These are phyloP conservation scores for Ctenoplectra terminalis DNA, from an alignment of 1,140 invertebrate genomes.

Conservation along the genomic window DNA sequence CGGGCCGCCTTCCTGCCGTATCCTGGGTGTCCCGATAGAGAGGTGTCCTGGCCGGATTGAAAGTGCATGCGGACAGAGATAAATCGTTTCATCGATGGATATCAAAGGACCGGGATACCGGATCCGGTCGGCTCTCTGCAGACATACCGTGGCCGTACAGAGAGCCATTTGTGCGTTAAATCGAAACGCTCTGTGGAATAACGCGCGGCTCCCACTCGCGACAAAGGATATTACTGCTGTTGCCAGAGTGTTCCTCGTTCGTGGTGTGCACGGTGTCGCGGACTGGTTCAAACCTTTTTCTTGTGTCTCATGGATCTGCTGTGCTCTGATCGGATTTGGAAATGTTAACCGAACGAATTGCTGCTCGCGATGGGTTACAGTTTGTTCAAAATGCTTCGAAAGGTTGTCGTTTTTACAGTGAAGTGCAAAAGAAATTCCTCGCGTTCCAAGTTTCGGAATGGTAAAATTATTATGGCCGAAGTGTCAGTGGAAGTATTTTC, in stretches of 20 bases:
- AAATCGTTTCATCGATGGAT: slow-evolving; percentile 73
- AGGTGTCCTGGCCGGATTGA: slow-evolving; percentile 69
- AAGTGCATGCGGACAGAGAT: slow-evolving; percentile 70
- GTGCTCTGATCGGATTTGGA: slow-evolving; percentile 19
- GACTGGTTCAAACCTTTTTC: slow-evolving; percentile 34
- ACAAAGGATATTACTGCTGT: slow-evolving; percentile 68
- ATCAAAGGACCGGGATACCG: slow-evolving; percentile 68
- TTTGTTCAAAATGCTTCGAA: background rate
- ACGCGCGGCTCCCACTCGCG: slow-evolving; percentile 56
- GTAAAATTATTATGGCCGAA: background rate
- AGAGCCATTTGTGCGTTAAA: slow-evolving; percentile 72
- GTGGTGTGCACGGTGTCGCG: slow-evolving; percentile 21
- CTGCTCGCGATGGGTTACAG: background rate
- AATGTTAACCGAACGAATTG: slow-evolving; percentile 18
- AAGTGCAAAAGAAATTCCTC: background rate
- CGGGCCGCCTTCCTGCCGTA: slow-evolving; percentile 60
- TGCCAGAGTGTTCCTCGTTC: slow-evolving; percentile 26
- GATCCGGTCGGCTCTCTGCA: slow-evolving; percentile 44
- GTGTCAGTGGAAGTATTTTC: too few species aligned
- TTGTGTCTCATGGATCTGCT: slow-evolving; percentile 12
- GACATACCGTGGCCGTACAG: slow-evolving; percentile 56
- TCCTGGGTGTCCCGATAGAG: slow-evolving; percentile 68
- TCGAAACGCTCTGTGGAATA: slow-evolving; percentile 70
- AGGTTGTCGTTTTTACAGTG: background rate
- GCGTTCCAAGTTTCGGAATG: too few species aligned